Base-by-base conservation (phyloP, 2,113 vertebrate genomes). In the Oxyruncus cristatus region DNA sequence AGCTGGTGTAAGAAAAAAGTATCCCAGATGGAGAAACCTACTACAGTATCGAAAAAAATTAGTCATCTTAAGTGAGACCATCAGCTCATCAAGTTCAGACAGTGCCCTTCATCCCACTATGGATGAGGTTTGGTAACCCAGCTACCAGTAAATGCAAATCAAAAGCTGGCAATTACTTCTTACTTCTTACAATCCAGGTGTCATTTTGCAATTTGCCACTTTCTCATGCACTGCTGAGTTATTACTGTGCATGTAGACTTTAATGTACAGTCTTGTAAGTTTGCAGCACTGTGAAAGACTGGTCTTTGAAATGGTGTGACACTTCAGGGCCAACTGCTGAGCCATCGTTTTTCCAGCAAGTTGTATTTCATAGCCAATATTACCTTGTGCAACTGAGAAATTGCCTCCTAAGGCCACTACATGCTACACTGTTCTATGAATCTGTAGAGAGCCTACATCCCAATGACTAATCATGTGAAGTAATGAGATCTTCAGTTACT, bases 241-340 rank as follows among this genome's bases (percentile, higher is more conserved):
- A 47, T 79, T 30, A 30, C 27, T 19, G 21, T 5, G 14, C 23
- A 37, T 15, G 12, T 11, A 89, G 58, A 72, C n/a, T 95, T 75
- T 89, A 55, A 1, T 3, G 46, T 46, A 67, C 33, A 77, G 61
- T 47, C 44, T 23, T 23, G 55, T 12, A 49, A 80, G 47, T 37
- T 42, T 55, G 46, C 16, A 85, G 59, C 71, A n/a, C 41, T 32
- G 63, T 62, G 71, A 83, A 88, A 83, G 78, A 49, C 58, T 93
- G 90, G 85, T 46, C 85, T 92, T 89, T 76, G 70, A 96, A 96
- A 85, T 44, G 41, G 74, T 6, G 0, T 70, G 92, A 76, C 81
- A 77, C 70, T 93, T 92, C 85, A 89, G 78, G 58, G 71, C 62
- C 71, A 96, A 74, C 37, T 82, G 81, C 89, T 85, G 89, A 95